Base-by-base conservation (phyloP, 2,797 vertebrate species). In the Cuculus canorus region DNA sequence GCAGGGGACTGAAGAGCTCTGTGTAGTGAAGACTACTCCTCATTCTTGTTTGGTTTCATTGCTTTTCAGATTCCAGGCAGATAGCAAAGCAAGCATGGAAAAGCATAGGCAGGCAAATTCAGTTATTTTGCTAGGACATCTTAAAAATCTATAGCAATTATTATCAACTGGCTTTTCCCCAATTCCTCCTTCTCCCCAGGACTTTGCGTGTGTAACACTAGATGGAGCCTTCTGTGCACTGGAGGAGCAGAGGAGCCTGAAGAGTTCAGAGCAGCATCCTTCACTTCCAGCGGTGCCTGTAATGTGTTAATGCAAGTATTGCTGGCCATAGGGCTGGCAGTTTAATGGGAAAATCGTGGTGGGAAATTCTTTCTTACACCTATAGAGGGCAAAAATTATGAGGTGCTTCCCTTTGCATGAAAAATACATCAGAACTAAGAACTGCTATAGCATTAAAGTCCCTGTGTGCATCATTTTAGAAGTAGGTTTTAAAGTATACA, bases 391-490 rank as follows among this genome's bases (percentile, higher is more conserved):
- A 87, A 63, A 66, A 53, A 5, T 7, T 43, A 4, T 1, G 32
- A 0, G 32, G 18, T 13, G 13, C 13, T 72, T 70, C 56, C 56
- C 54, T 82, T 14, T 9, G 33, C 9, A 0, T 15, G 53, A 39
- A 22, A 78, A 81, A 39, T 3, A 7, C 54, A 4, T 3, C 52
- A 4, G n/a, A 22, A 3, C 8, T 2, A 4, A 5, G 61, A 8
- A 32, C 2, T 0, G 10, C 59, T 56, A 3, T 11, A 17, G 50
- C 6, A 1, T 10, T 41, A 3, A 8, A 23, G 50, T 3, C 8
- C 6, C 3, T 0, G 61, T 2, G 5, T 1, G 0, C 4, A 0
- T 4, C 1, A 0, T 4, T 66, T 45, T 25, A 4, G 4, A 33
- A 24, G 81, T 0, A 17, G 4, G 4, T 7, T 32, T 24, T 3